A percentile compares a stretch with the other conserved stretches of the same genome.
Conservation (phyloP, 2,888 invertebrate genomes). For the Tortrix viridana region DNA sequence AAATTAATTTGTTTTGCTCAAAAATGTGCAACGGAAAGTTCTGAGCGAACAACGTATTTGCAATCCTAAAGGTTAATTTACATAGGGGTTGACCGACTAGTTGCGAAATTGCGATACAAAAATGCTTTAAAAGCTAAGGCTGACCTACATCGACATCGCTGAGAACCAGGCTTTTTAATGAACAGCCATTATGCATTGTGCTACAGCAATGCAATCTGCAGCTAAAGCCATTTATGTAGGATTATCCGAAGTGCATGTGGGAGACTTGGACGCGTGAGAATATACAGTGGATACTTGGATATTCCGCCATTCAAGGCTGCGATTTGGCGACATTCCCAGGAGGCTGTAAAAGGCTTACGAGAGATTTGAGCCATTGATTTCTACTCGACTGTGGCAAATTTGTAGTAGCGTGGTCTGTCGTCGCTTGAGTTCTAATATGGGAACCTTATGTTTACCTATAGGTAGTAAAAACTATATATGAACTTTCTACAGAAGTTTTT, state of each 20-base stretch:
- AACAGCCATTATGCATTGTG: slow-evolving; percentile 35
- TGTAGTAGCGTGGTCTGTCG: slow-evolving; percentile 1
- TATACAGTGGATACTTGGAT: background rate
- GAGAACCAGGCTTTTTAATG: slow-evolving; percentile 33
- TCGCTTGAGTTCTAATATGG: background rate
- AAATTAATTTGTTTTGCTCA: slow-evolving; percentile 9
- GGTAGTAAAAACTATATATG: too few species aligned
- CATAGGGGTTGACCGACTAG: slow-evolving; percentile 3
- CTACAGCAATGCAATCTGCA: slow-evolving; percentile 25
- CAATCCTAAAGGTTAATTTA: slow-evolving; percentile 18
- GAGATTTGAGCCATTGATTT: slow-evolving; percentile 6
- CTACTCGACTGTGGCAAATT: slow-evolving; percentile 11
- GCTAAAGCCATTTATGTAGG: slow-evolving; percentile 20
- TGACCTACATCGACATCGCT: slow-evolving; percentile 30
- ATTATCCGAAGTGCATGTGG: slow-evolving; percentile 33
- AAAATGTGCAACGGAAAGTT: slow-evolving; percentile 11
- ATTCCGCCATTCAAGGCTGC: background rate
- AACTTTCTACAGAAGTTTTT: too few species aligned
- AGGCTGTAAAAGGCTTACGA: slow-evolving; percentile 13
- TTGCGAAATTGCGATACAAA: slow-evolving; percentile 4
- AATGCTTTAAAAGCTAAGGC: slow-evolving; percentile 6
- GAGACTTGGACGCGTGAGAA: slow-evolving; percentile 13
- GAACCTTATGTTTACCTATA: too few species aligned
- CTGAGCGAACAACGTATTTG: slow-evolving; percentile 17
- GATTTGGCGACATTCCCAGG: slow-evolving; percentile 17